Percentiles rank a stretch among this genome's conserved stretches.
These are phyloP conservation scores for Mionectes macconnelli DNA, from an alignment of 2,113 vertebrate species.

Conservation along the genomic window DNA sequence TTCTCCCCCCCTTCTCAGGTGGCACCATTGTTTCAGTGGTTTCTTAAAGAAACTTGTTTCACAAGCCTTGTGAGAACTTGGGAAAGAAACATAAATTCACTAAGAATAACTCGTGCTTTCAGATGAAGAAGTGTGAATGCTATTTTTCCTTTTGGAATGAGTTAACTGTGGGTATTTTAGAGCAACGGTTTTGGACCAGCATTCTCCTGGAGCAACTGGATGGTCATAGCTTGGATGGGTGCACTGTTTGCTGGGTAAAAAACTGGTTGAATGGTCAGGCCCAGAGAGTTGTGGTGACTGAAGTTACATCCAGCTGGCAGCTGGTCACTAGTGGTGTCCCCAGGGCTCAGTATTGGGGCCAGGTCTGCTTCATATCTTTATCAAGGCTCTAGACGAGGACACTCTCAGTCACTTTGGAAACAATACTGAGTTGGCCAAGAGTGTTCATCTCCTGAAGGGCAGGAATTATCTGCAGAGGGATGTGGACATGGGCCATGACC, in stretches of 20 bases:
- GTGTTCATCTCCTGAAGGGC: not conserved
- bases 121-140: not conserved
- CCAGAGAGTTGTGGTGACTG: not conserved
- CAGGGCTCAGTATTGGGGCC: too few species aligned
- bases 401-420: not conserved
- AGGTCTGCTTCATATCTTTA: not conserved
- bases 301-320: not conserved
- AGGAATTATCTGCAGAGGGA: not conserved
- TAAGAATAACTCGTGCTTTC: not conserved
- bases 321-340: too few species aligned
- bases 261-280: not conserved
- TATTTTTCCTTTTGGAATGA: not conserved
- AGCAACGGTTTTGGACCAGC: not conserved
- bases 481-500: not conserved
- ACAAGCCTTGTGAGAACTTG: not conserved
- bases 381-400: not conserved
- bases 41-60: not conserved
- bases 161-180: not conserved
- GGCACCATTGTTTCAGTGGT: not conserved
- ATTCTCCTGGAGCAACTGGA: not conserved
- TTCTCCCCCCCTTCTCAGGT: not conserved
- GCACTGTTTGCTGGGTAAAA: rapidly evolving
- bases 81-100: not conserved
- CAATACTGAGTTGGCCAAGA: not conserved
- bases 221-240: not conserved